phyloP scores from a whole-genome alignment of 2,888 invertebrate species.

The Dicyrtomina minuta region DNA sequence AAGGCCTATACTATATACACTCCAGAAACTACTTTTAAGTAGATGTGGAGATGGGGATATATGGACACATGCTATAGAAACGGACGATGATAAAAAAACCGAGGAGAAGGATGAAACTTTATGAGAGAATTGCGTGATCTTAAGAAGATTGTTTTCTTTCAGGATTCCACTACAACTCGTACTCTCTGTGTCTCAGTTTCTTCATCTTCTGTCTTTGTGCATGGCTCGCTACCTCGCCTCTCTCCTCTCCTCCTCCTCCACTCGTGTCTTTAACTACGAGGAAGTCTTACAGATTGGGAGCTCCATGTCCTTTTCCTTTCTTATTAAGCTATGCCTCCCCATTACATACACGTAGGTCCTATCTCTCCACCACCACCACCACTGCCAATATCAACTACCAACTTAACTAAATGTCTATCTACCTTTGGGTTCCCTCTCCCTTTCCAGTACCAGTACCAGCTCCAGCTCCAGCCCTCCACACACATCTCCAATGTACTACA shows the following conservation, averaged over 20 bases:
- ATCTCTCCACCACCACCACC: neutral
- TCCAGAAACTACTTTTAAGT: too few relatives aligned
- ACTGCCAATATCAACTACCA: neutral
- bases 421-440: conserved; percentile 28
- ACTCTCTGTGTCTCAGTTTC: conserved; percentile 12
- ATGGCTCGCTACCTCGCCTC: neutral
- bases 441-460: too few relatives aligned
- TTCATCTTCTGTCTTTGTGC: conserved; percentile 1
- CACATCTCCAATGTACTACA: neutral
- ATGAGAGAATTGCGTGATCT: conserved; percentile 41
- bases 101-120: conserved; percentile 27
- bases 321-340: too few relatives aligned
- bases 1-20: too few relatives aligned
- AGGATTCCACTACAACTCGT: conserved; percentile 6
- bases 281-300: too few relatives aligned
- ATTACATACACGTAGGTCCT: too few relatives aligned
- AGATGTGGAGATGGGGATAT: conserved; percentile 2
- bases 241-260: too few relatives aligned
- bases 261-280: too few relatives aligned
- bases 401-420: conserved; percentile 24
- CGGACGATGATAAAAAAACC: conserved; percentile 12
- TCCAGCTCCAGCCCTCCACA: neutral
- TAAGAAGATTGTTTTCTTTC: conserved; percentile 41
- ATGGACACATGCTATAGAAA: neutral
- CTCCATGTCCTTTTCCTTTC: too few relatives aligned